A percentile compares a stretch with the other conserved stretches of the same genome.
phyloP scores from a whole-genome alignment of 64 coral and sea anemone genomes.

The Montipora foliosa region DNA sequence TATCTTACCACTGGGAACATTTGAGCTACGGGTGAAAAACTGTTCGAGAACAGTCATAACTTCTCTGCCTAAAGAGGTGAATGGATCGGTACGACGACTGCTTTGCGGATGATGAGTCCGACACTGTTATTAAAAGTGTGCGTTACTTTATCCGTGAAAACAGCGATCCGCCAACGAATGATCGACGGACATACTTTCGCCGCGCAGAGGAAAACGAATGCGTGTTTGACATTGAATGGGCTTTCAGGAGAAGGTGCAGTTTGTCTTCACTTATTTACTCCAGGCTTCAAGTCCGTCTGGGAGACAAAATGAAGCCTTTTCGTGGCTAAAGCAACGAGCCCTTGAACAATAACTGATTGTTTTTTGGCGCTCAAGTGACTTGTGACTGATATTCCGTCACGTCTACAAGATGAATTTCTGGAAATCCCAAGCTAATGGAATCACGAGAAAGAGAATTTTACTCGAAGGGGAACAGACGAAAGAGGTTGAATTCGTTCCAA shows the following conservation, averaged over 20 bases:
- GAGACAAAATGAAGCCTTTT: conserved; percentile 40
- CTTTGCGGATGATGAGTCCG: conserved; percentile 75
- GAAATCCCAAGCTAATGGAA: neutral
- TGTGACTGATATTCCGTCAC: neutral
- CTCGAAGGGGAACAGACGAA: neutral
- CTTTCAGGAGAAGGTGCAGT: conserved; percentile 30
- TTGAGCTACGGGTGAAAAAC: neutral
- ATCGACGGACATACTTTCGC: neutral
- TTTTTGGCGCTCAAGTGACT: neutral
- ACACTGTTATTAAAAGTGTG: neutral
- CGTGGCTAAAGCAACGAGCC: neutral
- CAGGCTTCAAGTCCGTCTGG: conserved; percentile 6
- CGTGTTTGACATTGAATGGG: conserved; percentile 68
- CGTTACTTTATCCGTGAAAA: neutral
- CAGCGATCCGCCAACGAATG: neutral
- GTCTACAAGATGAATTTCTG: neutral
- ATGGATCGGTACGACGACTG: conserved; percentile 37
- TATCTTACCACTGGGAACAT: neutral
- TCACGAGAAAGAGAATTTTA: neutral
- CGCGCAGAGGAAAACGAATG: conserved; percentile 39
- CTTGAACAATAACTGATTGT: neutral
- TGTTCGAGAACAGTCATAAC: too few relatives aligned
- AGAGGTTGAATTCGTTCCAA: too few relatives aligned
- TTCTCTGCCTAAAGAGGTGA: neutral
- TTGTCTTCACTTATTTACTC: conserved; percentile 66